Percentiles rank a stretch among this genome's conserved stretches.
Conservation (phyloP, 2,888 invertebrate species). For the Drosophila tanythrix region DNA sequence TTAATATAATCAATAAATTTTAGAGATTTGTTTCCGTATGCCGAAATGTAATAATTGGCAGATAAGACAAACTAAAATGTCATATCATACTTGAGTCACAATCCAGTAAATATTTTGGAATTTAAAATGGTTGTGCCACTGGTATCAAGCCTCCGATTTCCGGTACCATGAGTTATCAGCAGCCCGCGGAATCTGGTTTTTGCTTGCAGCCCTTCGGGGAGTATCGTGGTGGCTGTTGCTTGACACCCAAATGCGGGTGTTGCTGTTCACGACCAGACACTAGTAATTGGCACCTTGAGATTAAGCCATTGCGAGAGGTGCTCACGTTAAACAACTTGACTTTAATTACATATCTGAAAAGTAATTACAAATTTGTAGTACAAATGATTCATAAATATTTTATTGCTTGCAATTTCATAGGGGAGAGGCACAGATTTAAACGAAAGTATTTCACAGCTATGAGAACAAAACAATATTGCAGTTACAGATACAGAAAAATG, state of each 20-base stretch:
- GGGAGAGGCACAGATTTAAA: constrained; percentile 48
- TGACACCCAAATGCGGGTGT: constrained; percentile 11
- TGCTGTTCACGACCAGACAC: too few relatives aligned
- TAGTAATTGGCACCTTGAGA: too few relatives aligned
- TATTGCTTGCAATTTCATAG: constrained; percentile 26
- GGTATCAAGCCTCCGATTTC: not conserved
- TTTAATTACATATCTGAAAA: not conserved
- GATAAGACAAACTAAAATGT: not conserved
- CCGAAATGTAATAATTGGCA: not conserved
- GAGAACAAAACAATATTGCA: constrained; percentile 27
- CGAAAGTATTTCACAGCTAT: constrained; percentile 38
- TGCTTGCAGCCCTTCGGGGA: not conserved
- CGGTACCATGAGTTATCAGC: constrained; percentile 7
- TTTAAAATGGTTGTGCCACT: constrained; percentile 1
- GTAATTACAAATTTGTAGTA: not conserved
- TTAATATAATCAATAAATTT: not conserved
- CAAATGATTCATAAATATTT: constrained; percentile 23
- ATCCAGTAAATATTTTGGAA: too few relatives aligned
- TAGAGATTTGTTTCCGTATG: not conserved
- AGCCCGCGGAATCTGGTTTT: constrained; percentile 7
- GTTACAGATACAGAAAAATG: constrained; percentile 16
- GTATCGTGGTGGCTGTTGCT: constrained; percentile 5
- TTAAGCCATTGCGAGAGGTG: too few relatives aligned
- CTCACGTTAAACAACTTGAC: too few relatives aligned
- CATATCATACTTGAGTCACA: not conserved